phyloP scores from a whole-genome alignment of 2,797 vertebrate species.

The Bradypodion ventrale region DNA sequence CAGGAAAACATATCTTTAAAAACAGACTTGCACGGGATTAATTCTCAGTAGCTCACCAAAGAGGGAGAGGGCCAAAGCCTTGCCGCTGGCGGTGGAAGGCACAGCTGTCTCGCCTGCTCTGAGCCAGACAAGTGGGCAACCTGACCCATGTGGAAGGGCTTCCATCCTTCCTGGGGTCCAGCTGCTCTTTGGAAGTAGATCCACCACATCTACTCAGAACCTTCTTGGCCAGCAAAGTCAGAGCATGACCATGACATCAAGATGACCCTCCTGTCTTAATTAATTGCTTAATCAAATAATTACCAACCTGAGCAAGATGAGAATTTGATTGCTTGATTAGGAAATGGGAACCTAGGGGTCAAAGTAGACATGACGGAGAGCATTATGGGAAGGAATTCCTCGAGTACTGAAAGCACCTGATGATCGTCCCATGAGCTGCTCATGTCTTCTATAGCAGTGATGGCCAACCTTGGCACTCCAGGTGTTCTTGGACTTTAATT shows the following conservation, averaged over 20 bases:
- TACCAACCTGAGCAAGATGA: too few relatives aligned
- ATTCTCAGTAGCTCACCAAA: constrained; percentile 49
- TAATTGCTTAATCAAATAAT: not conserved
- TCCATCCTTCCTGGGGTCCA: constrained; percentile 59
- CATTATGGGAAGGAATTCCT: too few relatives aligned
- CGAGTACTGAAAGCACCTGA: too few relatives aligned
- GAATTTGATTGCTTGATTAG: too few relatives aligned
- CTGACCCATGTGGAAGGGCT: constrained; percentile 62
- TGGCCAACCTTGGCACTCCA: too few relatives aligned
- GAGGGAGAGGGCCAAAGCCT: constrained; percentile 17
- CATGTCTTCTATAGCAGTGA: too few relatives aligned
- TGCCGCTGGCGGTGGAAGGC: constrained; percentile 24
- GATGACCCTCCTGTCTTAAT: accelerated
- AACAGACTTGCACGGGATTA: constrained; percentile 24
- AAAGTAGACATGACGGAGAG: too few relatives aligned
- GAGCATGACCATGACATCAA: constrained; percentile 6
- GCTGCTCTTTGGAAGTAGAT: constrained; percentile 68
- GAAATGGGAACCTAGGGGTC: too few relatives aligned
- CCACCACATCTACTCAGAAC: constrained; percentile 67
- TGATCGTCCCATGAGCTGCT: too few relatives aligned
- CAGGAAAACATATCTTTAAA: not conserved
- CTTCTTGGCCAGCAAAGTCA: constrained; percentile 47
- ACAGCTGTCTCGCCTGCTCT: not conserved
- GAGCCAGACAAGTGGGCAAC: constrained; percentile 12
- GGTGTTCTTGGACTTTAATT: too few relatives aligned